Evolutionary conservation across 2,113 vertebrate species (phyloP).

Genomic region (Dicrurus megarhynchus): DNA sequence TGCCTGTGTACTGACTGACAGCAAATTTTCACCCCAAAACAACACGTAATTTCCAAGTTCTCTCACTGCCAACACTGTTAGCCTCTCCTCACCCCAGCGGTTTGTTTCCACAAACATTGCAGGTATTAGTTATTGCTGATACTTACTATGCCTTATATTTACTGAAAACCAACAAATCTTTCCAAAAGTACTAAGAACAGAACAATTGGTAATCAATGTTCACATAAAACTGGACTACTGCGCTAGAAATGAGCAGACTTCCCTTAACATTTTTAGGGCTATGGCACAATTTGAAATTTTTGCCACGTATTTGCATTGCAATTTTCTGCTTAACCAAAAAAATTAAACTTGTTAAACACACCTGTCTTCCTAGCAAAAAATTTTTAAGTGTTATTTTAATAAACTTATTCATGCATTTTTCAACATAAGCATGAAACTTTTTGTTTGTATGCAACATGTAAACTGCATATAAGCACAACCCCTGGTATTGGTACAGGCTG

Average conservation of each 20-base stretch:
- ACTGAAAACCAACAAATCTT: not conserved
- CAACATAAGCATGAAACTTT: too few species aligned
- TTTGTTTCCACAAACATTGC: not conserved
- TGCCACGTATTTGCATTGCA: not conserved
- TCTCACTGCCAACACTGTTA: not conserved
- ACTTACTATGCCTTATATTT: not conserved
- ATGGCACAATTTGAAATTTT: not conserved
- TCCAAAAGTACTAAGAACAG: not conserved
- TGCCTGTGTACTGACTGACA: not conserved
- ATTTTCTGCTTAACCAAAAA: not conserved
- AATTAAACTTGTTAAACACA: not conserved
- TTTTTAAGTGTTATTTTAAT: not conserved
- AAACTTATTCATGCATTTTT: not conserved
- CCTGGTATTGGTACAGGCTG: not conserved
- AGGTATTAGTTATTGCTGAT: not conserved
- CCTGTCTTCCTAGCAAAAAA: not conserved
- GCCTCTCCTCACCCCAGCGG: not conserved
- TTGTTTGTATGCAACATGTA: rapidly evolving
- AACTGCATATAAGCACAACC: rapidly evolving
- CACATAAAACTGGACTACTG: not conserved
- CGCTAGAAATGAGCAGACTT: not conserved
- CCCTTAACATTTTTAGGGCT: not conserved
- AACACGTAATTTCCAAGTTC: rapidly evolving
- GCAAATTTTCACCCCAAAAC: not conserved
- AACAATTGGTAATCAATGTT: not conserved